Percentiles rank a stretch among this genome's conserved stretches.
Conservation (phyloP, 1,140 invertebrate species). For the Calephelis virginiensis region DNA sequence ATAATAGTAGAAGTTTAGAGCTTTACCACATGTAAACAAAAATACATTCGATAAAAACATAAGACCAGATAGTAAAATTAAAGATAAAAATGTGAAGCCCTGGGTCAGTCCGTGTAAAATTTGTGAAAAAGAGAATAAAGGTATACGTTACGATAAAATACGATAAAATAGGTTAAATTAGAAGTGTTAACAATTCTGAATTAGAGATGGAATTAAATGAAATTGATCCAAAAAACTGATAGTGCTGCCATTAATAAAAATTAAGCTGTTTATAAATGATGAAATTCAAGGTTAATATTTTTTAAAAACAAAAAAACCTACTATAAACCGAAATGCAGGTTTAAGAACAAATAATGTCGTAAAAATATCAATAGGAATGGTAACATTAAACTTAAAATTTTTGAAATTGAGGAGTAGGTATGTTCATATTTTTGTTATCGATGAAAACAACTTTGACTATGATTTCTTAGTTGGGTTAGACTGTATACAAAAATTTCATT, state of each 20-base stretch:
- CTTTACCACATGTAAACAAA: too few species aligned
- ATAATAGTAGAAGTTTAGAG: too few species aligned
- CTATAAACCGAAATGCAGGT: conserved; percentile 24
- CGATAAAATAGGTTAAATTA: conserved; percentile 29
- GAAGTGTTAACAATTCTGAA: conserved; percentile 39
- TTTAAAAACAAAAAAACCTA: conserved; percentile 33
- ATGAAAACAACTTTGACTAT: conserved; percentile 40
- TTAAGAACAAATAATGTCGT: conserved; percentile 47
- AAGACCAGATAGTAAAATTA: background rate
- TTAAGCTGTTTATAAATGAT: conserved; percentile 44
- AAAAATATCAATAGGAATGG: conserved; percentile 35
- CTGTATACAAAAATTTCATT: conserved; percentile 38
- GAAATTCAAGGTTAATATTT: conserved; percentile 41
- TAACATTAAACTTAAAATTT: conserved; percentile 29
- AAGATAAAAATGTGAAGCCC: too few species aligned
- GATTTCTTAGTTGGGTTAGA: conserved; percentile 47
- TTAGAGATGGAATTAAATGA: conserved; percentile 34
- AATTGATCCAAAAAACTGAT: conserved; percentile 48
- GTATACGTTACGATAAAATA: conserved; percentile 33
- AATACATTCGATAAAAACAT: too few species aligned
- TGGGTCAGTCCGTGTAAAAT: conserved; percentile 27
- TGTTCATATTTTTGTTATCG: conserved; percentile 42
- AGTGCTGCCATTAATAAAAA: conserved; percentile 52
- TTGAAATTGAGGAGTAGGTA: conserved; percentile 35
- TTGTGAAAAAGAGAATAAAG: conserved; percentile 42